These are phyloP conservation scores for Archilochus colubris DNA, from an alignment of 2,113 vertebrate species.

Conservation along the genomic window DNA sequence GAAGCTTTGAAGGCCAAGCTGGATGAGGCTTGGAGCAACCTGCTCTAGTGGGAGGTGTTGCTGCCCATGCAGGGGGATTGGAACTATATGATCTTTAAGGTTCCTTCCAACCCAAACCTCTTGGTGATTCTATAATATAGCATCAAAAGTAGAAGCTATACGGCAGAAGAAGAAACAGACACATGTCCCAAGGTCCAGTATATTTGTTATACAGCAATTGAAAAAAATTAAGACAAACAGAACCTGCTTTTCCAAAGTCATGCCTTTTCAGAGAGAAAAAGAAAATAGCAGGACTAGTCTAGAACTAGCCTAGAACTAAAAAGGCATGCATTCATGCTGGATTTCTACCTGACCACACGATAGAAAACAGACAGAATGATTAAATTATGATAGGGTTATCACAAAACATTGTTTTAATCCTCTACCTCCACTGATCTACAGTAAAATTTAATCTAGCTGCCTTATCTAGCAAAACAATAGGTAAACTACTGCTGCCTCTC, in stretches of 20 bases:
- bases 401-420: not conserved
- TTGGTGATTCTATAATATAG: not conserved
- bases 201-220: not conserved
- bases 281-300: not conserved
- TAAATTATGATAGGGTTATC: accelerated
- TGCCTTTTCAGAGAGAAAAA: not conserved
- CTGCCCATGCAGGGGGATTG: no score
- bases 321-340: not conserved
- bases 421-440: not conserved
- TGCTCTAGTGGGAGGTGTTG: no score
- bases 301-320: not conserved
- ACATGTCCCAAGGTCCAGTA: not conserved
- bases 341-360: not conserved
- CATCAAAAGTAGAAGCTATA: not conserved
- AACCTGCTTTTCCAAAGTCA: not conserved
- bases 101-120: no score
- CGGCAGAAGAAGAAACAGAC: not conserved
- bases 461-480: not conserved
- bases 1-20: no score
- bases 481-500: not conserved
- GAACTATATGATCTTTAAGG: no score
- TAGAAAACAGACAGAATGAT: not conserved
- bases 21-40: no score
- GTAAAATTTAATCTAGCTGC: not conserved
- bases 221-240: not conserved